Evolutionary conservation across 30 jellyfish, hydroid and myxozoan genomes (phyloP).

Genomic region (Turritopsis rubra): DNA sequence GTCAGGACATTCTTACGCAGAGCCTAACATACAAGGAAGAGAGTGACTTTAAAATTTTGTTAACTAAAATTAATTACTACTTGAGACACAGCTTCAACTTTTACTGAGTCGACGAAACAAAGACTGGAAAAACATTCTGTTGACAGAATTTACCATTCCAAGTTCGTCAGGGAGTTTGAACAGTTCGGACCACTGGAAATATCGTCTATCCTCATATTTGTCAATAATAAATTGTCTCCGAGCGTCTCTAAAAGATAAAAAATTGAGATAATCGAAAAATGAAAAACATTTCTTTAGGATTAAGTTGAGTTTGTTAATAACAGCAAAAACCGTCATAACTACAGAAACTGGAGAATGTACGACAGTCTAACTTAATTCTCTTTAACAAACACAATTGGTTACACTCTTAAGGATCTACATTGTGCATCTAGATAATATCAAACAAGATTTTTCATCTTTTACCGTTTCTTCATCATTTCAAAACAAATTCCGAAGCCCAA

Average conservation of each 20-base stretch:
- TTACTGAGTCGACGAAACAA: too few relatives aligned
- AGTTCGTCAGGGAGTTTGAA: conserved; percentile 65
- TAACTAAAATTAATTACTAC: not conserved
- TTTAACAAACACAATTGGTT: not conserved
- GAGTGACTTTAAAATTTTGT: not conserved
- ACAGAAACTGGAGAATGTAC: too few relatives aligned
- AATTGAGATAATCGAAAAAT: not conserved
- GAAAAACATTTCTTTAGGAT: not conserved
- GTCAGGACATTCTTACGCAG: conserved; percentile 52
- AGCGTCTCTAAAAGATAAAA: conserved; percentile 37
- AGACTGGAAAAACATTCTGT: too few relatives aligned
- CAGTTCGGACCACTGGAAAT: conserved; percentile 45
- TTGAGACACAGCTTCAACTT: not conserved
- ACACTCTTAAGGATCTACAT: too few relatives aligned
- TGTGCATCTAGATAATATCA: too few relatives aligned
- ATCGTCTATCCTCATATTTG: conserved; percentile 52
- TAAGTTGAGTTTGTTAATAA: too few relatives aligned
- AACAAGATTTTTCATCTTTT: too few relatives aligned
- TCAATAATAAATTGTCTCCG: conserved; percentile 41
- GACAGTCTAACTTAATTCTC: not conserved
- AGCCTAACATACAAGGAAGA: conserved; percentile 37
- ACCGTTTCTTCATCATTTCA: too few relatives aligned
- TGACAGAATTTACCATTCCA: conserved; percentile 45
- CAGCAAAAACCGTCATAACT: too few relatives aligned
- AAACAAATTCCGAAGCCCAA: too few relatives aligned